Conservation (phyloP, 2,888 invertebrate species). For the Neuroscelio doddi region DNA sequence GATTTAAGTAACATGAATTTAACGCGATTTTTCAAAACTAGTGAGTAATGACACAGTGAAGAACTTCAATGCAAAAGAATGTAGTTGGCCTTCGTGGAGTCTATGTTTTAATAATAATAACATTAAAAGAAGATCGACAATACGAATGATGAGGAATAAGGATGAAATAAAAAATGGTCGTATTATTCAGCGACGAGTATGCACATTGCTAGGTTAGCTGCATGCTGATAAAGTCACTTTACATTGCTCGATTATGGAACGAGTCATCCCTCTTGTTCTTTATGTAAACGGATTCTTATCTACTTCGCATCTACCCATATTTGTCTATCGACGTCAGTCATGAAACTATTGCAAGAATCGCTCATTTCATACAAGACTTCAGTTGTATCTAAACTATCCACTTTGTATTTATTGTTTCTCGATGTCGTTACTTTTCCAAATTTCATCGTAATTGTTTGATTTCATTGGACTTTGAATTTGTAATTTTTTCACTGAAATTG, state of each 20-base stretch:
- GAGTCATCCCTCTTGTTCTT: constrained; percentile 16
- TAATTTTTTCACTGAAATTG: too few relatives aligned
- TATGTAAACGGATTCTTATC: constrained; percentile 25
- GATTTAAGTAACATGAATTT: constrained; percentile 9
- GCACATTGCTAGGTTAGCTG: constrained; percentile 12
- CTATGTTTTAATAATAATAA: constrained; percentile 23
- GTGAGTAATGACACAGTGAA: constrained; percentile 17
- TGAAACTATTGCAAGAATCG: too few relatives aligned
- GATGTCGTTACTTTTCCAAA: too few relatives aligned
- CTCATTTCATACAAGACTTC: too few relatives aligned
- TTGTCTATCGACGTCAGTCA: constrained; percentile 21
- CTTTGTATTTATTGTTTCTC: too few relatives aligned
- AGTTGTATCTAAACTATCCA: too few relatives aligned
- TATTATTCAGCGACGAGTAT: constrained; percentile 33
- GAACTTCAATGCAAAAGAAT: constrained; percentile 17
- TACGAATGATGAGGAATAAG: constrained; percentile 22
- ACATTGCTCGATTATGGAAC: constrained; percentile 23
- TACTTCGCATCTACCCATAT: constrained; percentile 25
- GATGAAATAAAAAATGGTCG: constrained; percentile 35
- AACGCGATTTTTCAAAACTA: constrained; percentile 2
- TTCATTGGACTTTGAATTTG: too few relatives aligned
- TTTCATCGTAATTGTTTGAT: too few relatives aligned
- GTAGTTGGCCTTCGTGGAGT: constrained; percentile 22
- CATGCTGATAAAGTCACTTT: constrained; percentile 28
- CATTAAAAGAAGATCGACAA: constrained; percentile 22